Conservation (phyloP, 35 echinoderm and acorn worm genomes). For the Ophioderma brevispina region DNA sequence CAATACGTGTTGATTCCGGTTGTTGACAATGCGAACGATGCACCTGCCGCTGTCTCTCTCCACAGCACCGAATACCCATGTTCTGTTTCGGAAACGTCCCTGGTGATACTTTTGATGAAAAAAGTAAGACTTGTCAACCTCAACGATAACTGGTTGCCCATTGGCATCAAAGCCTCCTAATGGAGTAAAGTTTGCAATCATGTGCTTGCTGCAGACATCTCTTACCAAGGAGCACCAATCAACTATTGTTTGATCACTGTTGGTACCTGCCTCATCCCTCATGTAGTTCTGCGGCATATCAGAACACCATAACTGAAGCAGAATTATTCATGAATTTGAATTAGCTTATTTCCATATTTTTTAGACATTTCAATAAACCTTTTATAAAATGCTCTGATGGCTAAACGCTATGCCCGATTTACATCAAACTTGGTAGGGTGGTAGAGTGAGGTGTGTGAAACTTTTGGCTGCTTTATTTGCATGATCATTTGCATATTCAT, state of each 20-base stretch:
- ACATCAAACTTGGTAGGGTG: no score
- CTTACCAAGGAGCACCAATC: constrained; percentile 3
- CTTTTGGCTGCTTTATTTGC: no score
- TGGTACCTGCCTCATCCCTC: neutral
- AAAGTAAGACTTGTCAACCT: constrained; percentile 9
- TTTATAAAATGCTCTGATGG: no score
- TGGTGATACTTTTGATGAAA: constrained; percentile 33
- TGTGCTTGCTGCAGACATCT: neutral
- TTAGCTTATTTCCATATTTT: no score
- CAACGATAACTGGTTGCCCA: constrained; percentile 6
- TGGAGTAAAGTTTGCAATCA: neutral
- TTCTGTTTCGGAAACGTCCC: neutral
- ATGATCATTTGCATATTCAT: no score
- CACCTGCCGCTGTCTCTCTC: constrained; percentile 3
- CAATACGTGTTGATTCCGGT: neutral
- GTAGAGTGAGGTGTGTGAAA: no score
- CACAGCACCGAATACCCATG: constrained; percentile 27
- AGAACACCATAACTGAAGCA: neutral
- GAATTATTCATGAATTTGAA: no score
- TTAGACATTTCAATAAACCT: no score
- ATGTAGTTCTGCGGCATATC: neutral
- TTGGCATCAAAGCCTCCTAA: constrained; percentile 21
- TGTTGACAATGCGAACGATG: neutral
- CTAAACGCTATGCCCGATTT: no score
- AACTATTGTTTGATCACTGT: neutral